A percentile compares a stretch with the other conserved stretches of the same genome.
Conservation (phyloP, 1,140 invertebrate genomes). For the Drosophila ficusphila region DNA sequence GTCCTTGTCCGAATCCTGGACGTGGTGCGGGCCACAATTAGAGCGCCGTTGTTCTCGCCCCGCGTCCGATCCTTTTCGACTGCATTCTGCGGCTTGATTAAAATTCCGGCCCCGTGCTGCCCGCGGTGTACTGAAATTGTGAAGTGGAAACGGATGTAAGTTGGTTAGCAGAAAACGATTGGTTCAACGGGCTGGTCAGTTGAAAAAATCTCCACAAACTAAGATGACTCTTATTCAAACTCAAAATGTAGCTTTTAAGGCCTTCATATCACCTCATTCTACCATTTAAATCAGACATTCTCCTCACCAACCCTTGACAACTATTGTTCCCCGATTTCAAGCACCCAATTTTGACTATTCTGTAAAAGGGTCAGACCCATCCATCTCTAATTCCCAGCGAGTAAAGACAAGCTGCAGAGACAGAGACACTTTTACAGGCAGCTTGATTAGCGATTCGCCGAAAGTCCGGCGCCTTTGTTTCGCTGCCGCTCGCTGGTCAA, state of each 20-base stretch:
- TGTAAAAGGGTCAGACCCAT: neutral
- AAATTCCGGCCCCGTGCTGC: conserved; percentile 42
- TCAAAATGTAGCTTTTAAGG: no score
- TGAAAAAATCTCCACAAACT: no score
- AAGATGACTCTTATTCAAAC: no score
- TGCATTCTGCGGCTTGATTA: conserved; percentile 68
- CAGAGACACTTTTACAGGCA: neutral
- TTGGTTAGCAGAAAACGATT: conserved; percentile 23
- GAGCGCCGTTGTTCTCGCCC: conserved; percentile 32
- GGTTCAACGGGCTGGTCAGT: neutral
- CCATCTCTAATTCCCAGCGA: neutral
- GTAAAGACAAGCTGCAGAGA: neutral
- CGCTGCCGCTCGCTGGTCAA: conserved; percentile 16
- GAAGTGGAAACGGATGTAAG: conserved; percentile 3
- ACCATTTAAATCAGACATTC: no score
- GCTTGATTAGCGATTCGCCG: conserved; percentile 40
- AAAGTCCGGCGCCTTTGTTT: conserved; percentile 44
- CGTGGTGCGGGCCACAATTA: conserved; percentile 57
- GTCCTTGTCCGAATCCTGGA: conserved; percentile 40
- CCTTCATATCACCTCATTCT: no score
- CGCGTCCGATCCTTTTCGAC: conserved; percentile 13
- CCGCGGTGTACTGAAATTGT: conserved; percentile 11
- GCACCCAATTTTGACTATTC: neutral
- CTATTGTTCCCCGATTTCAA: no score
- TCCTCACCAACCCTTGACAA: no score